Base-by-base conservation (phyloP, 2,113 vertebrate genomes). In the Sinocyclocheilus grahami region DNA sequence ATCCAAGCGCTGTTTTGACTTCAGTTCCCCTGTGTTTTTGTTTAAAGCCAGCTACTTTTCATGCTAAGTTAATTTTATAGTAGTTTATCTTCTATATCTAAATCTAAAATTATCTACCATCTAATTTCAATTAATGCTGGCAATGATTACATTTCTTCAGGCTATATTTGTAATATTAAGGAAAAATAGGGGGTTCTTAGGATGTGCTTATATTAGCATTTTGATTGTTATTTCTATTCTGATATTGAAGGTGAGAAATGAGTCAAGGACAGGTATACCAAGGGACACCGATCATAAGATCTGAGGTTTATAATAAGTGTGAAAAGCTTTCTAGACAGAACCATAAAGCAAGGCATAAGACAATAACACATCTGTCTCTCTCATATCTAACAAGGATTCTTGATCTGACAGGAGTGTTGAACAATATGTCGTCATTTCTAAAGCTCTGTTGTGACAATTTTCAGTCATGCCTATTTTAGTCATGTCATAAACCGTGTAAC, bases 241-340 rank as follows among this genome's bases (percentile, higher is more conserved):
- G 33, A 81, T 42, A 24, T 65, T 42, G 13, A 27, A 81, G 79
- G 79, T 82, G 81, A 51, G 24, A 53, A 82, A 82, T 22, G 27
- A 13, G 16, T 30, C 4, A 48, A 69, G 24, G 42, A 18, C 63
- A 4, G 62, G 62, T 65, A 82, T 37, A 33, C 20, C 69, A 74
- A 58, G 82, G 82, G 82, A 27, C 30, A 74, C 13, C 12, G 3
- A 55, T 20, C 12, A 55, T 58, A 42, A 83, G 65, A 58, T 74
- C n/a, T 42, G 33, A 74, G 22, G 67, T 84, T 42, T 58, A 58
- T 84, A 74, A 74, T 74, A 74, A 58, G 67, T 83, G 48, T 58
- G 82, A 74, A 74, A 24, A 24, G 46, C 51, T 74, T 33, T 69
- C 46, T 71, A 24, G 13, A 67, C 42, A 18, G 39, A 82, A 82